Base-by-base conservation (phyloP, 2,113 vertebrate genomes). In the Phrynocephalus versicolor region DNA sequence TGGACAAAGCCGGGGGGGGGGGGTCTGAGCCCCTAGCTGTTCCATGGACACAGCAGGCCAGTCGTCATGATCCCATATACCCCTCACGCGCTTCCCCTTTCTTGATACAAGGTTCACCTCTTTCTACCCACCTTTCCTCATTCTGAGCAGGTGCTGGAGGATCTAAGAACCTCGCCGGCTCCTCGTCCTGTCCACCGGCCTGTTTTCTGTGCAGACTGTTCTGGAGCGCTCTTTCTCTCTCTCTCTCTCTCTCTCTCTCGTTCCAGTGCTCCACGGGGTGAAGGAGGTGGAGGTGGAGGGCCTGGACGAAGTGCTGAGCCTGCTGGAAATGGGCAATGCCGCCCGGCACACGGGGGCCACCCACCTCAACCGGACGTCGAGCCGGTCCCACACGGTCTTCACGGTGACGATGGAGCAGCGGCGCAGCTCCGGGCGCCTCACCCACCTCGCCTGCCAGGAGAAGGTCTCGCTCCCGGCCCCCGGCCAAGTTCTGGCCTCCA, bases 221-320 rank as follows among this genome's bases (percentile, higher is more conserved):
- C 9, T 6, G 73, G 85, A 18, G 45, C 33, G n/a, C 8, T 60
- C 81, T 82, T 58, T n/a, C n/a, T n/a, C n/a, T n/a, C n/a, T n/a
- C n/a, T n/a, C n/a, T n/a, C 1, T 51, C 69, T 37, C 12, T 2
- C 0, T 51, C 83, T 89, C 65, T 93, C 25, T 67, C 25, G 0
- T 93, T 92, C 12, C 93, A 99, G 99, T 99, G 92, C 94, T 99
- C 71, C 98, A 97, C 1, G 98, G 98, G 0, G 97, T 99, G 83
- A 99, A 98, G 94, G 99, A 99, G 90, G 97, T 96, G 0, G 98
- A 98, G 86, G 99, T 99, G 89, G 98, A 99, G 87, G 98, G 98
- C 78, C 96, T 99, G 86, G 99, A 99, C 0, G 99, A 99, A 92
- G 98, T 99, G 83, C 91, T 99, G 94, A 99, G 98, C 94, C 96